A percentile compares a stretch with the other conserved stretches of the same genome.
phyloP scores from a whole-genome alignment of 2,113 vertebrate species.

The Notothenia rossii region DNA sequence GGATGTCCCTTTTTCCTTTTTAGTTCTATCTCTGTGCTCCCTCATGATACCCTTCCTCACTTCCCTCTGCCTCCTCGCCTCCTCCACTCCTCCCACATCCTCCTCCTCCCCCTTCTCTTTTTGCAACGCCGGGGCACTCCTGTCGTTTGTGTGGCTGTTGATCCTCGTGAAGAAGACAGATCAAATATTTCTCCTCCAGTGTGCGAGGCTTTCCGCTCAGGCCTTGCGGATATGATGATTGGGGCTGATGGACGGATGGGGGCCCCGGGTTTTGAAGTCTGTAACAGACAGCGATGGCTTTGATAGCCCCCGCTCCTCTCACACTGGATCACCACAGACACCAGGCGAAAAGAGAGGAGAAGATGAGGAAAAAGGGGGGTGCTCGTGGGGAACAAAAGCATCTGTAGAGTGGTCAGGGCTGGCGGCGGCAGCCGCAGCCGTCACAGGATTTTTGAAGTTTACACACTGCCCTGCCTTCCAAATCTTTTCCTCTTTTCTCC shows the following conservation, averaged over 20 bases:
- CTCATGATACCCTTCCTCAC: conserved; percentile 32
- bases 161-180: conserved; percentile 85
- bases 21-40: conserved; percentile 38
- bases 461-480: conserved; percentile 57
- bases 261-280: conserved; percentile 83
- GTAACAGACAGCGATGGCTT: conserved; percentile 83
- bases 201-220: conserved; percentile 76
- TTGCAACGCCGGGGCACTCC: conserved; percentile 38
- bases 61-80: conserved; percentile 18
- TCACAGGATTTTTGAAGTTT: conserved; percentile 84
- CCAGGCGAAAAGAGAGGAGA: conserved; percentile 64
- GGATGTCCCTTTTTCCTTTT: conserved; percentile 9
- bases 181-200: conserved; percentile 87
- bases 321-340: conserved; percentile 82
- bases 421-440: conserved; percentile 79
- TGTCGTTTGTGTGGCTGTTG: conserved; percentile 81
- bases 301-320: conserved; percentile 80
- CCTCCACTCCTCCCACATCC: conserved; percentile 33
- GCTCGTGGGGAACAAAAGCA: conserved; percentile 80
- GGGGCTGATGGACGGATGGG: conserved; percentile 82
- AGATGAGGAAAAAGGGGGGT: conserved; percentile 37
- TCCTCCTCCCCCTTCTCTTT: conserved; percentile 3
- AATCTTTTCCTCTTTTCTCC: conserved; percentile 41
- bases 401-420: conserved; percentile 81
- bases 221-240: conserved; percentile 82